Base-by-base conservation (phyloP, 2,113 vertebrate species). In the Sprattus sprattus region DNA sequence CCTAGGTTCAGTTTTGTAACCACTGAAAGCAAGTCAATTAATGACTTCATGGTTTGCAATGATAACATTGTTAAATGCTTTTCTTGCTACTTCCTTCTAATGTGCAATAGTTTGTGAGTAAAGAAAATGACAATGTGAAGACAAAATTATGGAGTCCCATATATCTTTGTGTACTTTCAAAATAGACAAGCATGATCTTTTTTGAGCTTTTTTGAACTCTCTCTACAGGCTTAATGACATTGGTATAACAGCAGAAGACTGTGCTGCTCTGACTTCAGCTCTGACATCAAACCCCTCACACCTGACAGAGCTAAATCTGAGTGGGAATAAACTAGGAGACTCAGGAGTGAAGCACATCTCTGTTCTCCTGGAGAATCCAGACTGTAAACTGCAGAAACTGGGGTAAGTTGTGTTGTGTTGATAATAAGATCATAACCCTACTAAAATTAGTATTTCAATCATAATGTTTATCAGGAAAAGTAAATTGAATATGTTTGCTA, bases 321-420 rank as follows among this genome's bases (percentile, higher is more conserved):
- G 52, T 57, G 52, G 52, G 52, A 57, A 57, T 20, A 2, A 57
- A 57, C 52, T 57, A 57, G 52, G 52, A 57, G 52, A 57, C 52
- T 57, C 52, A 57, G 52, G 52, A 20, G 52, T 20, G 52, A 57
- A 57, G 52, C 16, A 57, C 16, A 57, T 57, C 15, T 57, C 1
- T 20, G 52, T 2, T 20, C 52, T 57, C 20, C 18, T 57, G 16
- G 0, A 57, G 52, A 57, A 57, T 0, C 52, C 52, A 57, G 16
- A 57, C 1, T 57, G 52, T 57, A 57, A 57, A 57, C 18, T 57
- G 20, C 52, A 57, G 52, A 57, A 57, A 57, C 52, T 57, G 2
- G 4, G 5, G 52, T 57, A 20, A 20, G 52, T 57, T 22, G 0
- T 20, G 0, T 0, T 0, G 20, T 16, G 0, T 0, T 0, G 13